A percentile compares a stretch with the other conserved stretches of the same genome.
Evolutionary conservation across 2,113 vertebrate genomes (phyloP).

Genomic region (Python bivittatus): DNA sequence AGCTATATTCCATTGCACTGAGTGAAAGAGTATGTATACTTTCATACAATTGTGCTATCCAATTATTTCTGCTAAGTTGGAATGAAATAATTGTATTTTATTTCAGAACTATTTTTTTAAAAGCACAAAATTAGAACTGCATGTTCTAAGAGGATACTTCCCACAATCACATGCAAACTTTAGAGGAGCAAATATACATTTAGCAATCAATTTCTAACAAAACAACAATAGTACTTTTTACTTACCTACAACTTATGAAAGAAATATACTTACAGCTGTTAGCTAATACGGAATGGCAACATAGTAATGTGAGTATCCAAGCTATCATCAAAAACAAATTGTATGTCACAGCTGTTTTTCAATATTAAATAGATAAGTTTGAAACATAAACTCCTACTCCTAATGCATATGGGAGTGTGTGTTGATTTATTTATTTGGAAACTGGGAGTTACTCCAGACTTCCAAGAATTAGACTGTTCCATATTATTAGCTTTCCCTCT

Average conservation of each 20-base stretch:
- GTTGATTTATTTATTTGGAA: background rate
- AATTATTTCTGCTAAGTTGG: background rate
- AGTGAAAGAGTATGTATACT: background rate
- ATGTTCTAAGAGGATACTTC: background rate
- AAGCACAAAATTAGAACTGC: background rate
- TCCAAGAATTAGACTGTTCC: background rate
- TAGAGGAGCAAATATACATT: background rate
- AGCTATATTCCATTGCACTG: background rate
- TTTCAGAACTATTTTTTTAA: background rate
- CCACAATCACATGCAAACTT: background rate
- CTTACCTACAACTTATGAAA: conserved; percentile 16
- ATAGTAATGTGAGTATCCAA: conserved; percentile 15
- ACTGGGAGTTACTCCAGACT: background rate
- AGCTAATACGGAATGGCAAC: conserved; percentile 50
- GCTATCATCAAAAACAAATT: conserved; percentile 24
- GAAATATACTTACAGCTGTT: conserved; percentile 48
- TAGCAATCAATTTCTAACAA: background rate
- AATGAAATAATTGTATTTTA: background rate
- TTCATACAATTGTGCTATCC: background rate
- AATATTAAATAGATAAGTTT: conserved; percentile 40
- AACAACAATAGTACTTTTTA: background rate
- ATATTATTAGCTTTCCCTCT: background rate
- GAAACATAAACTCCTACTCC: conserved; percentile 31
- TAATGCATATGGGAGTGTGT: background rate
- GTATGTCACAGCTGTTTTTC: conserved; percentile 19